Percentiles rank a stretch among this genome's conserved stretches.
These are phyloP conservation scores for Cheilosia scutellata DNA, from an alignment of 2,888 invertebrate species.

Conservation along the genomic window DNA sequence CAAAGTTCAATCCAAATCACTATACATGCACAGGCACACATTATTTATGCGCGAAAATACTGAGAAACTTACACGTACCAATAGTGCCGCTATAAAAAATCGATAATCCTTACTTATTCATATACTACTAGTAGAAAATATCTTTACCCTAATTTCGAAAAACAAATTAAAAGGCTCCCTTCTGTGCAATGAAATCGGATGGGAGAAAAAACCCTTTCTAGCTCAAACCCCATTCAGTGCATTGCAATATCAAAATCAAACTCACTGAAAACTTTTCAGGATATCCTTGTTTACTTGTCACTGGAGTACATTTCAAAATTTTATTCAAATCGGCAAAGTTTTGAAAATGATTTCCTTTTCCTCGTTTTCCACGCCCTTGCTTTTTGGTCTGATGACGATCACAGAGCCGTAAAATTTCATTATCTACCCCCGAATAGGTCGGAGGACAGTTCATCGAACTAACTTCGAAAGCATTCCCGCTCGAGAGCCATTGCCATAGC, in stretches of 20 bases:
- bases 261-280: slow-evolving; percentile 37
- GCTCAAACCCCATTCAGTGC: slow-evolving; percentile 6
- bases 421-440: slow-evolving; percentile 35
- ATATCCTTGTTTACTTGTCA: slow-evolving; percentile 57
- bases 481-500: slow-evolving; percentile 10
- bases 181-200: not conserved
- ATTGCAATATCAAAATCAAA: slow-evolving; percentile 29
- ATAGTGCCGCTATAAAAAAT: too few relatives aligned
- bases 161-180: not conserved
- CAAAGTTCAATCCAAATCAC: too few relatives aligned
- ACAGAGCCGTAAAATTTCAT: slow-evolving; percentile 60
- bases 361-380: slow-evolving; percentile 2
- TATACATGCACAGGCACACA: too few relatives aligned
- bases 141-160: slow-evolving; percentile 26
- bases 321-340: slow-evolving; percentile 64
- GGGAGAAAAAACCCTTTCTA: not conserved
- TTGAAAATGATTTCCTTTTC: slow-evolving; percentile 49
- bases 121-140: slow-evolving; percentile 3
- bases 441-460: slow-evolving; percentile 23
- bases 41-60: too few relatives aligned
- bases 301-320: slow-evolving; percentile 62
- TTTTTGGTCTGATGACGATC: slow-evolving; percentile 30
- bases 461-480: slow-evolving; percentile 17
- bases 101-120: slow-evolving; percentile 14
- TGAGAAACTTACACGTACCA: too few relatives aligned